phyloP scores from a whole-genome alignment of 2,797 vertebrate species.

The Acestrorhynchus altus region DNA sequence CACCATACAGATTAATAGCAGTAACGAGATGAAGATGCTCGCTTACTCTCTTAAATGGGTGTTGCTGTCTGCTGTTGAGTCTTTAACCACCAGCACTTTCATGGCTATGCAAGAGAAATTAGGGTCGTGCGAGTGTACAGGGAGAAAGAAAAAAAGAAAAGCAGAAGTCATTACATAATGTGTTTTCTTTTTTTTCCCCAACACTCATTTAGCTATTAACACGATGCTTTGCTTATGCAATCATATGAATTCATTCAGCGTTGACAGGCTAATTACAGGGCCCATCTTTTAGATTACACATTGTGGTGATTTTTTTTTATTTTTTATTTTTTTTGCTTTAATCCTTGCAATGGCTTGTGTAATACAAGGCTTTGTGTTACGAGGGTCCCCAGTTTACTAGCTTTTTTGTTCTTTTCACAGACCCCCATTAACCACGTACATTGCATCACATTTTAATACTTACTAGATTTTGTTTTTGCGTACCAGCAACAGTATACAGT shows the following conservation, averaged over 20 bases:
- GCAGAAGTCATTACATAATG: slow-evolving; percentile 42
- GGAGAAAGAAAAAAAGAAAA: slow-evolving; percentile 26
- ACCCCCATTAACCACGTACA: neutral
- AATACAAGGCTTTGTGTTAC: slow-evolving; percentile 30
- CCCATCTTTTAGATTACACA: slow-evolving; percentile 30
- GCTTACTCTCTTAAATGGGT: slow-evolving; percentile 27
- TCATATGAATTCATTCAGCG: slow-evolving; percentile 48
- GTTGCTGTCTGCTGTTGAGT: slow-evolving; percentile 3
- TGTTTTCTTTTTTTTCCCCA: slow-evolving; percentile 50
- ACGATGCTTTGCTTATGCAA: slow-evolving; percentile 57
- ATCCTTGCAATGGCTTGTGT: slow-evolving; percentile 33
- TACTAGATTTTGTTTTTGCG: no score
- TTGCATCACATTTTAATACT: no score
- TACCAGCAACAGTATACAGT: no score
- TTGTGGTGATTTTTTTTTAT: slow-evolving; percentile 18
- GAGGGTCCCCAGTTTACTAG: neutral
- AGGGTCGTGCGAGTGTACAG: slow-evolving; percentile 16
- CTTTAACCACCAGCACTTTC: slow-evolving; percentile 23
- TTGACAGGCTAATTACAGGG: slow-evolving; percentile 56
- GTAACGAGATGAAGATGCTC: neutral
- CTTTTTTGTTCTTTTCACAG: neutral
- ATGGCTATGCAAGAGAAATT: slow-evolving; percentile 17
- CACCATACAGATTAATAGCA: neutral
- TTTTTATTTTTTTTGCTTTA: neutral
- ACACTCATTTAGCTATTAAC: slow-evolving; percentile 69